Base-by-base conservation (phyloP, 2,888 invertebrate species). In the Nebria salina region DNA sequence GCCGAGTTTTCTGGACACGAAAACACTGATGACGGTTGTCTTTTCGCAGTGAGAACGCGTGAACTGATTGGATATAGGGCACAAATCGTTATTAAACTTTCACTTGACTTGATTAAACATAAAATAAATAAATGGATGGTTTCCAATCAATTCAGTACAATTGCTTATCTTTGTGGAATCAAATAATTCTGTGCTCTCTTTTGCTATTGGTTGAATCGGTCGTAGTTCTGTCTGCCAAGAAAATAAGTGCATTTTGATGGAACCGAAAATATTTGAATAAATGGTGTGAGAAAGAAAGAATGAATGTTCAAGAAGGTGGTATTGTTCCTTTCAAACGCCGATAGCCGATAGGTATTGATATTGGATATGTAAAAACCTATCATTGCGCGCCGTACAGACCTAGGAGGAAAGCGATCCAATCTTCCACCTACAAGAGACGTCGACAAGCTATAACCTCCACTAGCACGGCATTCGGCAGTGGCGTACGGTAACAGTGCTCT, bases 81-180 rank as follows among this genome's bases (percentile, higher is more conserved):
- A 20, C 83, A 84, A 82, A 83, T 82, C 83, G 85, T 85, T 86
- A 87, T 86, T 86, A 86, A 86, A 85, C 86, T 86, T 86, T 84
- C 84, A 85, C 82, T 20, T 20, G 20, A 84, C 11, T 7, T 85
- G 85, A 84, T 83, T 83, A 20, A 20, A 20, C 20, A 20, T 20
- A 20, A 83, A 84, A 72, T 13, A 65, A 26, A 43, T 54, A n/a
- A 11, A 78, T 3, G 66, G 34, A 34, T 4, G 34, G 5, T 34
- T 34, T 34, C 34, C 34, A 34, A 34, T 34, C 34, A 34, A 34
- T 34, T 34, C 4, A 4, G 34, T 34, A 34, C 34, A 34, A 34
- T 34, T 34, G 34, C 34, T 34, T 34, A 34, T 65, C 34, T 72
- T 77, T 42, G 26, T 26, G 15, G 20, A 77, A 72, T 72, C 70